Conservation (phyloP, 1,140 invertebrate genomes). For the Drosophila albomicans region DNA sequence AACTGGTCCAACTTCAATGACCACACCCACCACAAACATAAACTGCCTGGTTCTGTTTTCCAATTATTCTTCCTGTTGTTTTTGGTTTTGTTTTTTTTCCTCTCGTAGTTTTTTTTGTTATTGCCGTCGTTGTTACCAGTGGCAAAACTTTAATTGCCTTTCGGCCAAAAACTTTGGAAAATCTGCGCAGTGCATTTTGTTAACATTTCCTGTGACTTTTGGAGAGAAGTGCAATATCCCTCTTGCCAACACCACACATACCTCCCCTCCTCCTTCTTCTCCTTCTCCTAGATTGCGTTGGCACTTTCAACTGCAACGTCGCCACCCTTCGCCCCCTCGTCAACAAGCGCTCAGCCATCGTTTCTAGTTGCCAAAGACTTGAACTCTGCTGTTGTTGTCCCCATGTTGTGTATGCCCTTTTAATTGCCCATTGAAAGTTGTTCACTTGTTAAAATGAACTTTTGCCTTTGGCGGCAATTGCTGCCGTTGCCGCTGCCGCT, state of each 20-base stretch:
- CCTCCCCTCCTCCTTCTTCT: not conserved
- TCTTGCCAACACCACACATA: not conserved
- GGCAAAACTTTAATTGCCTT: slow-evolving; percentile 79
- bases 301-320: not conserved
- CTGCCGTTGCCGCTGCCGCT: slow-evolving; percentile 1
- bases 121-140: slow-evolving; percentile 33
- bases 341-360: slow-evolving; percentile 19
- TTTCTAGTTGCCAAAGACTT: slow-evolving; percentile 40
- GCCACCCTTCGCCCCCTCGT: not conserved
- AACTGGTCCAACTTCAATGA: slow-evolving; percentile 8
- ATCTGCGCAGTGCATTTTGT: slow-evolving; percentile 73
- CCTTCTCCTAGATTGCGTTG: not conserved
- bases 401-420: slow-evolving; percentile 77
- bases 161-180: slow-evolving; percentile 70
- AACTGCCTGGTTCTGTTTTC: not conserved
- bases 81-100: slow-evolving; percentile 26
- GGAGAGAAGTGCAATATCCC: slow-evolving; percentile 31
- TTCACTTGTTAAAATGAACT: slow-evolving; percentile 82
- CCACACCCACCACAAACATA: slow-evolving; percentile 15
- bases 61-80: slow-evolving; percentile 8
- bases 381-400: slow-evolving; percentile 47
- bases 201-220: slow-evolving; percentile 76
- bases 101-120: slow-evolving; percentile 1
- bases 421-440: slow-evolving; percentile 83
- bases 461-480: slow-evolving; percentile 62